Base-by-base conservation (phyloP, 1,140 invertebrate species). In the Megathymus violae region DNA sequence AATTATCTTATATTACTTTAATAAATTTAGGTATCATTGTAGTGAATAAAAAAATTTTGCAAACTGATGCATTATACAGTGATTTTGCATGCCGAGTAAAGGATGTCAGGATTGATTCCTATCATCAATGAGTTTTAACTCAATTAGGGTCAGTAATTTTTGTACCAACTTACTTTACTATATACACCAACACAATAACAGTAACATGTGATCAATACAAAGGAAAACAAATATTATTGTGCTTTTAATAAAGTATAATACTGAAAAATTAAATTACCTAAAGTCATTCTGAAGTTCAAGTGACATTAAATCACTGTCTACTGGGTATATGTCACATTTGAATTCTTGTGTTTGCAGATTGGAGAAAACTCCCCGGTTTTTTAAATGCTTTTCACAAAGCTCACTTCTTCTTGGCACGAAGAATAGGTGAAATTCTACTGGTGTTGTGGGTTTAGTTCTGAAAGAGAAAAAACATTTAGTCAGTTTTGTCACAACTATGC, bases 281-380 rank as follows among this genome's bases (percentile, higher is more conserved):
- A 95, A 98, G 10, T 96, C 94, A 71, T 94, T 93, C 41, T 95
- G 94, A 62, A 97, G 92, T 92, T 99, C 98, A 95, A 99, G 96
- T 2, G 97, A 98, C 62, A 99, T 92, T 0, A 99, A 91, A 93
- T 99, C 98, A 85, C 93, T 95, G 78, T 99, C 98, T 80, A 99
- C 94, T 0, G 98, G 97, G 86, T 97, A 97, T 11, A 99, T 93
- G 72, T 97, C 95, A 82, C 98, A 96, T 60, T 94, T 93, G 69
- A 98, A 96, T 91, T 99, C 97, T 75, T 97, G 95, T 9, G 94
- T 91, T 0, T 93, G 94, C 56, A 99, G 94, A 71, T 94, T 96
- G 3, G 94, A 94, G 73, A 94, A 94, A 0, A 98, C 97, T 5
- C 96, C 96, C 67, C 94, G 93, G 78, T 97, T 96, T 91, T 96